Evolutionary conservation across 2,888 invertebrate genomes (phyloP).

Genomic region (Cetonia aurata): DNA sequence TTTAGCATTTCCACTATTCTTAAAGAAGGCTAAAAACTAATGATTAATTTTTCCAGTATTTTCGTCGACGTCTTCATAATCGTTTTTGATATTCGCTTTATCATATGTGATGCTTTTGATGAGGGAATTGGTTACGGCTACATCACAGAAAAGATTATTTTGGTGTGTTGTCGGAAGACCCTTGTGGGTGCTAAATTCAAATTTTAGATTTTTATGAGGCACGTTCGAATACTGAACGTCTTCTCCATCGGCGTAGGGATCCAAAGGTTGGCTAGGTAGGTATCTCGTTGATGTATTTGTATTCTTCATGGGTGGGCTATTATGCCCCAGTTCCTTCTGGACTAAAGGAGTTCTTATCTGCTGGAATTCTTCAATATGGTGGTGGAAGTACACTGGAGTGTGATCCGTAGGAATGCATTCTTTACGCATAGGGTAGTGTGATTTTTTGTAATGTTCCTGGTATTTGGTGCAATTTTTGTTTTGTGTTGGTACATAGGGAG

Average conservation of each 20-base stretch:
- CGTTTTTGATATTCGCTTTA: slow-evolving; percentile 31
- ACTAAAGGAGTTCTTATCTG: slow-evolving; percentile 51
- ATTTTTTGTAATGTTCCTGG: slow-evolving; percentile 46
- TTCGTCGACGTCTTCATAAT: slow-evolving; percentile 6
- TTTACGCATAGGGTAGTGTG: slow-evolving; percentile 48
- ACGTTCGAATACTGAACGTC: slow-evolving; percentile 32
- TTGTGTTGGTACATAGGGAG: slow-evolving; percentile 47
- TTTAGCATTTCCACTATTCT: slow-evolving; percentile 3
- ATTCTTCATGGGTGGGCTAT: slow-evolving; percentile 20
- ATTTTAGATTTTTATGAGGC: slow-evolving; percentile 23
- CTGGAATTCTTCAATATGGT: slow-evolving; percentile 45
- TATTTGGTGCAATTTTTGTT: slow-evolving; percentile 49
- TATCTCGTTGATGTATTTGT: slow-evolving; percentile 37
- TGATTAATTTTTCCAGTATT: slow-evolving; percentile 14
- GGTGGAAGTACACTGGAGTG: slow-evolving; percentile 48
- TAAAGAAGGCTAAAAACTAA: background rate
- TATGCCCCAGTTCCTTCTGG: slow-evolving; percentile 49
- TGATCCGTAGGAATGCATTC: slow-evolving; percentile 49
- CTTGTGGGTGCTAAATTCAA: slow-evolving; percentile 15
- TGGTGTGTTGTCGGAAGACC: slow-evolving; percentile 29
- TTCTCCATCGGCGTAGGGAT: background rate
- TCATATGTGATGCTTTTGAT: slow-evolving; percentile 39
- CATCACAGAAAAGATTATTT: slow-evolving; percentile 43
- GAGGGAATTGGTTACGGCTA: slow-evolving; percentile 38
- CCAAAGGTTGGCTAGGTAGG: slow-evolving; percentile 2